phyloP scores from a whole-genome alignment of 2,888 invertebrate genomes.

The Cremastobaeus sp. region DNA sequence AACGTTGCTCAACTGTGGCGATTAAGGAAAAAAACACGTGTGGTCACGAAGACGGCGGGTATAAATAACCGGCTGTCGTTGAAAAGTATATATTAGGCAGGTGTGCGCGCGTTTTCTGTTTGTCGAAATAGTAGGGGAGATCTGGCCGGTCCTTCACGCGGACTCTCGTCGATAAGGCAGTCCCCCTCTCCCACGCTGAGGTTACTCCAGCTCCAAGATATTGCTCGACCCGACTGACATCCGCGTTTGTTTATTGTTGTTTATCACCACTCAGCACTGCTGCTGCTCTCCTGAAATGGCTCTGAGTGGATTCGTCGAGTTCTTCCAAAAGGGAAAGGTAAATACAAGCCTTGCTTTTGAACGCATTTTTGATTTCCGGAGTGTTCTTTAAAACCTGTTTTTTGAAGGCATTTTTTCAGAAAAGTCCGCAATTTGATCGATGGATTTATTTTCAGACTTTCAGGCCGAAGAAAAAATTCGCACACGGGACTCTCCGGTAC shows the following conservation, averaged over 20 bases:
- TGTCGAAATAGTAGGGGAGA: slow-evolving; percentile 18
- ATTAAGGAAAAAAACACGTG: too few species aligned
- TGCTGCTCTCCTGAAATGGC: slow-evolving; percentile 79
- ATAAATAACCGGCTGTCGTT: slow-evolving; percentile 15
- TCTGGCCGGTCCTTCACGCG: slow-evolving; percentile 11
- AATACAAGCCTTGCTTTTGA: slow-evolving; percentile 35
- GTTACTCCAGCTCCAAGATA: background rate
- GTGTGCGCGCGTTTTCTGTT: slow-evolving; percentile 31
- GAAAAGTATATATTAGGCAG: slow-evolving; percentile 44
- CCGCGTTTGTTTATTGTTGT: slow-evolving; percentile 19
- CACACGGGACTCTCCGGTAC: slow-evolving; percentile 91
- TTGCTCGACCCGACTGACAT: background rate
- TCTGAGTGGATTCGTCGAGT: slow-evolving; percentile 85
- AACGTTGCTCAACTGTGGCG: too few species aligned
- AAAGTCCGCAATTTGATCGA: too few species aligned
- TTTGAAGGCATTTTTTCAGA: too few species aligned
- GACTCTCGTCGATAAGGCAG: slow-evolving; percentile 40
- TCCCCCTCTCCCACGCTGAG: slow-evolving; percentile 10
- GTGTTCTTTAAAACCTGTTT: slow-evolving; percentile 1
- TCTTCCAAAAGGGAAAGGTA: slow-evolving; percentile 89
- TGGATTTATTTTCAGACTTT: slow-evolving; percentile 90
- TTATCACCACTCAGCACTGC: background rate
- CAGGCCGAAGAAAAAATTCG: slow-evolving; percentile 91
- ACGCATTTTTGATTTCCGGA: too few species aligned
- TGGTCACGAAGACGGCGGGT: too few species aligned